Conservation (phyloP, 2,888 invertebrate genomes). For the Pseudococcus jackbeardsleyi region DNA sequence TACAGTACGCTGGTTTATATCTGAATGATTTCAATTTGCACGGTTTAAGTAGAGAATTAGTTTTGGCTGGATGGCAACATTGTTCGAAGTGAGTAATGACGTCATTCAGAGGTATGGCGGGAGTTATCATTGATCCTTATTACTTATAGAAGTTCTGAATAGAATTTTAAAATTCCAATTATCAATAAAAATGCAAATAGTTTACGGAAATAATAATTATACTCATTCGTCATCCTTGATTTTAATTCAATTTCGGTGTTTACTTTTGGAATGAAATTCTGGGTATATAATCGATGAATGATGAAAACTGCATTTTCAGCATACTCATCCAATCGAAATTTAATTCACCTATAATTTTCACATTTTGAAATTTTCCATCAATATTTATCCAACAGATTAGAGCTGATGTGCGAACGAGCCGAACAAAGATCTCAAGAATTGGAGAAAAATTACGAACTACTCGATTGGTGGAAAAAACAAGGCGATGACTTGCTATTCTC, state of each 20-base stretch:
- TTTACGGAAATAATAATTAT: not conserved
- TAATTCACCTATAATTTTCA: not conserved
- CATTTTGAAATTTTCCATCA: not conserved
- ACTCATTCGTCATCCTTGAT: not conserved
- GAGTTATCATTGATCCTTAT: not conserved
- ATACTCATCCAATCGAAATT: too few species aligned
- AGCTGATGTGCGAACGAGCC: conserved; percentile 85
- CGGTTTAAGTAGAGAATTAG: conserved; percentile 86
- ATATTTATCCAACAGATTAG: conserved; percentile 72
- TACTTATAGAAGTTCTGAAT: not conserved
- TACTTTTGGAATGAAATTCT: not conserved
- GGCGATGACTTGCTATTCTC: conserved; percentile 90
- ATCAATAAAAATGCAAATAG: not conserved
- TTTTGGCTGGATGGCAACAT: conserved; percentile 88
- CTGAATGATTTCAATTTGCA: conserved; percentile 88
- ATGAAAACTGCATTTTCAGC: too few species aligned
- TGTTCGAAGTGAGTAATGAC: conserved; percentile 75
- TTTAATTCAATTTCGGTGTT: not conserved
- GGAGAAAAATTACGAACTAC: conserved; percentile 81
- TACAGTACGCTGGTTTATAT: conserved; percentile 83
- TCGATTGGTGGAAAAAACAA: conserved; percentile 87
- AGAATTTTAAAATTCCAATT: not conserved
- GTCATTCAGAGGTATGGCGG: not conserved
- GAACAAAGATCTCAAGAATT: conserved; percentile 84
- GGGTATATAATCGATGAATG: too few species aligned